These are phyloP conservation scores for Cryptocheilus praepositus DNA, from an alignment of 2,888 invertebrate genomes.

Conservation along the genomic window DNA sequence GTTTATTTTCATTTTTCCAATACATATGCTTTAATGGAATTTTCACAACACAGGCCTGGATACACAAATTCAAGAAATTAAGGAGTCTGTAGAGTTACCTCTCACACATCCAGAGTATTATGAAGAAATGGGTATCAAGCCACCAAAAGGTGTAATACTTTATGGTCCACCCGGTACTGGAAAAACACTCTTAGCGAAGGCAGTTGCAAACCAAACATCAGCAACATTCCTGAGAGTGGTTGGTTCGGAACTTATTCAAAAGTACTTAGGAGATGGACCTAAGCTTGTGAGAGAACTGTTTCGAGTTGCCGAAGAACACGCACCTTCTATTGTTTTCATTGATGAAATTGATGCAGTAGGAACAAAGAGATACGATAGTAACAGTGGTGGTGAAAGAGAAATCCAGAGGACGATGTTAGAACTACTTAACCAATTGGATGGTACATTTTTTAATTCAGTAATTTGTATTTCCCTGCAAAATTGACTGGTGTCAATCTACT, in stretches of 20 bases:
- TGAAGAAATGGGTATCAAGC: conserved; percentile 99
- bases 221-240: conserved; percentile 99
- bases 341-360: conserved; percentile 99
- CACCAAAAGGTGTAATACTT: conserved; percentile 98
- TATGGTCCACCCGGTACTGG: conserved; percentile 99
- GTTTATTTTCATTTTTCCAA: background rate
- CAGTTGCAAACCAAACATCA: conserved; percentile 99
- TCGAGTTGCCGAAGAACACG: conserved; percentile 99
- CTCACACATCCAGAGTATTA: conserved; percentile 99
- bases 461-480: conserved; percentile 76
- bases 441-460: conserved; percentile 75
- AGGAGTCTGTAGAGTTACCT: conserved; percentile 98
- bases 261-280: conserved; percentile 99
- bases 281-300: conserved; percentile 98
- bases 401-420: conserved; percentile 99
- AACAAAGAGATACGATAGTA: conserved; percentile 98
- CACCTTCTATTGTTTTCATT: conserved; percentile 99
- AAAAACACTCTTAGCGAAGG: conserved; percentile 98
- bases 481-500: conserved; percentile 11
- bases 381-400: conserved; percentile 99
- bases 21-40: conserved; percentile 5
- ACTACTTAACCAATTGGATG: conserved; percentile 97
- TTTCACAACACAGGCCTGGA: conserved; percentile 80
- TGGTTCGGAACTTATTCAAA: conserved; percentile 99
- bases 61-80: conserved; percentile 97